A percentile compares a stretch with the other conserved stretches of the same genome.
Evolutionary conservation across 2,113 vertebrate species (phyloP).

Genomic region (Calypte anna): DNA sequence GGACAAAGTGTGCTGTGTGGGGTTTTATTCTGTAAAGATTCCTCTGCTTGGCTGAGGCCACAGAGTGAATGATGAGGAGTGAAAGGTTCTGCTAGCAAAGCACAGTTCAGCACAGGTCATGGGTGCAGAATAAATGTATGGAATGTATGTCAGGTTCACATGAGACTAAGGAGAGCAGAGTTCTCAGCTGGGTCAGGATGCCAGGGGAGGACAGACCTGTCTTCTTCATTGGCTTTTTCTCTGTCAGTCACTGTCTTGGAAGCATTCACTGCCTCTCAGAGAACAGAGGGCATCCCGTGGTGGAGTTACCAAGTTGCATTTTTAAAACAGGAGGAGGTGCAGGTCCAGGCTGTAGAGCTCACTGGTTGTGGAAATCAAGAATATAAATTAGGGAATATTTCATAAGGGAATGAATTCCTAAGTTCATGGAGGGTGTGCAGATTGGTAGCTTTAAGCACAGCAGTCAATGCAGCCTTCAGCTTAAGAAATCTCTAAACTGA

Average conservation of each 20-base stretch:
- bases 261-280: background rate
- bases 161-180: background rate
- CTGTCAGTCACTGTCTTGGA: background rate
- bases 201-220: background rate
- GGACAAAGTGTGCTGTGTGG: background rate
- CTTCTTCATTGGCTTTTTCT: background rate
- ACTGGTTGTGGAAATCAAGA: background rate
- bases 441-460: background rate
- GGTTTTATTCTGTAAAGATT: background rate
- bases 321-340: background rate
- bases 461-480: background rate
- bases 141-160: fast-evolving
- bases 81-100: background rate
- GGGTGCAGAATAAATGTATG: background rate
- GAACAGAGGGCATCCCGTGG: background rate
- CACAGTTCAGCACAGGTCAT: background rate
- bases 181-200: background rate
- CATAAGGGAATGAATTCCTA: background rate
- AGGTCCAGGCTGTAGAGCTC: background rate
- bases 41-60: background rate
- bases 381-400: background rate
- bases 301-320: background rate
- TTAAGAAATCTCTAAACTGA: background rate
- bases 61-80: background rate
- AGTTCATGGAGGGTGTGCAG: background rate